Evolutionary conservation across 2,113 vertebrate genomes (phyloP).

Genomic region (Serilophus lunatus): DNA sequence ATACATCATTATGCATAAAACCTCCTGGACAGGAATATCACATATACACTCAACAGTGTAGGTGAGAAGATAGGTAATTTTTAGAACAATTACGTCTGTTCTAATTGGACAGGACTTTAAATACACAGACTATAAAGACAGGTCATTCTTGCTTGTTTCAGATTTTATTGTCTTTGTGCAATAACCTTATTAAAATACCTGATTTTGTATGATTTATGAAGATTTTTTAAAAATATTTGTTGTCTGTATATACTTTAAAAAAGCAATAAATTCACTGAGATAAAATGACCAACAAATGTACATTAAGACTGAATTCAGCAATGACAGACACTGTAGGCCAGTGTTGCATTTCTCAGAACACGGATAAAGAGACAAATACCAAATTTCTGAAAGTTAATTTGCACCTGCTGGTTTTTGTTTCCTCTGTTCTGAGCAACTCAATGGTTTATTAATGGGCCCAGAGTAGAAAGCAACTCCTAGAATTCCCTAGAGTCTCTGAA

Average conservation of each 20-base stretch:
- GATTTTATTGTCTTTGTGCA: background rate
- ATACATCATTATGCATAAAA: background rate
- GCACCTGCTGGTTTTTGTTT: background rate
- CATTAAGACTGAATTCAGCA: background rate
- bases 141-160: background rate
- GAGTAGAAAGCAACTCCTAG: background rate
- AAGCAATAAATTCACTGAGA: background rate
- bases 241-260: background rate
- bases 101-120: background rate
- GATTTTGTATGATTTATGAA: background rate
- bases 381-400: background rate
- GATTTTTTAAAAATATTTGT: background rate
- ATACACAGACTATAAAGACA: background rate
- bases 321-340: background rate
- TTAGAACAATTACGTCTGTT: background rate
- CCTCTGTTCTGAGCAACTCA: background rate
- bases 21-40: background rate
- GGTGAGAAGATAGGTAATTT: background rate
- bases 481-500: background rate
- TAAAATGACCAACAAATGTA: background rate
- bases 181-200: background rate
- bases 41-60: background rate
- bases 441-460: conserved; percentile 4
- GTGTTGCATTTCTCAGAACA: background rate
- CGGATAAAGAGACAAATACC: background rate